Conservation (phyloP, 92 coral and sea anemone species). For the Pocillopora grandis region DNA sequence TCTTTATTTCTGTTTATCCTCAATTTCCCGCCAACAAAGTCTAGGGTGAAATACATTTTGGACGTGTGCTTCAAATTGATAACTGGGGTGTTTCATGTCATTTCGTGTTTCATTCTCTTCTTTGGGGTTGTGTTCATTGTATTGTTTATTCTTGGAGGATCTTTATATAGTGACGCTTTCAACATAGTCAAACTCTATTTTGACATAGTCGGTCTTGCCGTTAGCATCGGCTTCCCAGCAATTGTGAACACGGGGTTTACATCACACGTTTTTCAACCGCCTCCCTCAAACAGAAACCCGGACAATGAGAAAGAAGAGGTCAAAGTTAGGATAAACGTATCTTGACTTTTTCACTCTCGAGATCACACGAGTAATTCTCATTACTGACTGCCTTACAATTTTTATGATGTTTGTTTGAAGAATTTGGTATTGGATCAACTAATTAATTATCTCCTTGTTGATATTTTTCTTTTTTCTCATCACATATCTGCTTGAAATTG, state of each 20-base stretch:
- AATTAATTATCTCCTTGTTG: too few species aligned
- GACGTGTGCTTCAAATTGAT: neutral
- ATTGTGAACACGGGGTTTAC: neutral
- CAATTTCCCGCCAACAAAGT: neutral
- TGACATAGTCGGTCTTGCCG: neutral
- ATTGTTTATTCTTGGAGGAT: slow-evolving; percentile 21
- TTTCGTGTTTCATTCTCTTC: neutral
- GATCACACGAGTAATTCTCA: too few species aligned
- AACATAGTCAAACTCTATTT: slow-evolving; percentile 24
- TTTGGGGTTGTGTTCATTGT: neutral
- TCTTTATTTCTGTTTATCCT: slow-evolving; percentile 7
- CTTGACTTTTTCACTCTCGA: too few species aligned
- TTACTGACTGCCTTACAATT: too few species aligned
- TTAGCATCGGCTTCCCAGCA: slow-evolving; percentile 21
- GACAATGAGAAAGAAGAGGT: neutral
- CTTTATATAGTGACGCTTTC: slow-evolving; percentile 5
- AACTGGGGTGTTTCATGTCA: neutral
- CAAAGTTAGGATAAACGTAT: neutral
- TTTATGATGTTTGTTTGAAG: too few species aligned
- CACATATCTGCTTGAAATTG: too few species aligned
- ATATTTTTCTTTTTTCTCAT: too few species aligned
- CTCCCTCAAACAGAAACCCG: neutral
- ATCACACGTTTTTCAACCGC: slow-evolving; percentile 1
- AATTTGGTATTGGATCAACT: too few species aligned
- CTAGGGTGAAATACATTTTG: neutral